phyloP scores from a whole-genome alignment of 2,113 vertebrate genomes.

The Plecturocebus donacophilus region DNA sequence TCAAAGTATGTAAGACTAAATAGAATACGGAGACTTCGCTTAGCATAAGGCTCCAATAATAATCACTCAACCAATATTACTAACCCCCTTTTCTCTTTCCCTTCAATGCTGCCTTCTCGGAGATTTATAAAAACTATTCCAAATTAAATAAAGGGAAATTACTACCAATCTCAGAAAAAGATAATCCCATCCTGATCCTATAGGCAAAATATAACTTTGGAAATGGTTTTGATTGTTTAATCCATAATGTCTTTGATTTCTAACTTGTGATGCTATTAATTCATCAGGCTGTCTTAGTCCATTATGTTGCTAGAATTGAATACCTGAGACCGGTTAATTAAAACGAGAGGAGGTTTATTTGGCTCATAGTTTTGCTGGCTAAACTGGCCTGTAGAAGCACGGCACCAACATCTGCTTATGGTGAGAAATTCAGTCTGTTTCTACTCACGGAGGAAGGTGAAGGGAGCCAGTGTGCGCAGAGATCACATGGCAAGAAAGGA shows the following conservation, averaged over 20 bases:
- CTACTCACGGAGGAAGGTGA: neutral
- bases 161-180: neutral
- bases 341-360: neutral
- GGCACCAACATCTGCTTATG: neutral
- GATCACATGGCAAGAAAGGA: neutral
- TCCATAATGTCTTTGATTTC: neutral
- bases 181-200: neutral
- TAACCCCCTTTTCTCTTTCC: neutral
- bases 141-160: neutral
- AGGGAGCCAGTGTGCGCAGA: neutral
- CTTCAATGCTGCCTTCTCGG: no score
- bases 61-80: neutral
- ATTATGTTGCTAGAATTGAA: neutral
- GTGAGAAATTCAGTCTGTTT: neutral
- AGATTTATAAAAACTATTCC: neutral
- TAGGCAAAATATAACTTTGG: neutral
- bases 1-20: neutral
- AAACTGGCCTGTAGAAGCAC: neutral
- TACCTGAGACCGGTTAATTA: neutral
- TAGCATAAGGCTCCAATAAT: neutral
- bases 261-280: neutral
- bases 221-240: neutral
- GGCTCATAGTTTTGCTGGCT: neutral
- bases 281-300: neutral
- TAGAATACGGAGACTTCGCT: neutral